Conservation (phyloP, 1,140 invertebrate genomes). For the Bombyx mandarina region DNA sequence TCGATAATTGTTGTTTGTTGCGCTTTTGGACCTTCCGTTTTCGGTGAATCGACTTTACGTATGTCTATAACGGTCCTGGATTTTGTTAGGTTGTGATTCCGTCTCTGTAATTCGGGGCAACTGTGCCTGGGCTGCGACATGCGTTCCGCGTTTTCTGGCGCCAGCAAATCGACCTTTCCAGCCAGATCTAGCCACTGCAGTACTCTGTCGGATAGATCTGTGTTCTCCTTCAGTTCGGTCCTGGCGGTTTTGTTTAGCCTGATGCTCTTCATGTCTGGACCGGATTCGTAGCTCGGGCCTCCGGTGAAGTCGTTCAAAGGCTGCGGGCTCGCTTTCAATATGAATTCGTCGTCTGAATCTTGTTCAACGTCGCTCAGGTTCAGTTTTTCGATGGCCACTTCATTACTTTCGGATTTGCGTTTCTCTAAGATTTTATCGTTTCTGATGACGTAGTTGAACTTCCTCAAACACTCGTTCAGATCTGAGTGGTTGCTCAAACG, state of each 20-base stretch:
- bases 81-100: slow-evolving; percentile 36
- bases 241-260: slow-evolving; percentile 46
- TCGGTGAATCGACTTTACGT: slow-evolving; percentile 29
- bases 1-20: slow-evolving; percentile 40
- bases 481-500: slow-evolving; percentile 24
- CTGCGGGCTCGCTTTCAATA: slow-evolving; percentile 35
- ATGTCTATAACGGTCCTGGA: slow-evolving; percentile 46
- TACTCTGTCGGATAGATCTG: slow-evolving; percentile 71
- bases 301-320: slow-evolving; percentile 23
- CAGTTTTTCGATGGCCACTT: slow-evolving; percentile 34
- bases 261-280: slow-evolving; percentile 37
- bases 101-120: slow-evolving; percentile 53
- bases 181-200: slow-evolving; percentile 74
- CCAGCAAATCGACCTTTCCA: slow-evolving; percentile 52
- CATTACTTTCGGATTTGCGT: slow-evolving; percentile 9
- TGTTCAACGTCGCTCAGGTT: slow-evolving; percentile 38
- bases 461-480: slow-evolving; percentile 30
- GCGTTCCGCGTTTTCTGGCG: slow-evolving; percentile 36
- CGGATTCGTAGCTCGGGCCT: slow-evolving; percentile 19
- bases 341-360: slow-evolving; percentile 34
- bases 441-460: slow-evolving; percentile 41
- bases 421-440: slow-evolving; percentile 17
- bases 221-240: slow-evolving; percentile 41
- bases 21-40: slow-evolving; percentile 30
- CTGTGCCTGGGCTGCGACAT: slow-evolving; percentile 57